Conservation (phyloP, 2,888 invertebrate genomes). For the Mesorhabditis spiculigera region DNA sequence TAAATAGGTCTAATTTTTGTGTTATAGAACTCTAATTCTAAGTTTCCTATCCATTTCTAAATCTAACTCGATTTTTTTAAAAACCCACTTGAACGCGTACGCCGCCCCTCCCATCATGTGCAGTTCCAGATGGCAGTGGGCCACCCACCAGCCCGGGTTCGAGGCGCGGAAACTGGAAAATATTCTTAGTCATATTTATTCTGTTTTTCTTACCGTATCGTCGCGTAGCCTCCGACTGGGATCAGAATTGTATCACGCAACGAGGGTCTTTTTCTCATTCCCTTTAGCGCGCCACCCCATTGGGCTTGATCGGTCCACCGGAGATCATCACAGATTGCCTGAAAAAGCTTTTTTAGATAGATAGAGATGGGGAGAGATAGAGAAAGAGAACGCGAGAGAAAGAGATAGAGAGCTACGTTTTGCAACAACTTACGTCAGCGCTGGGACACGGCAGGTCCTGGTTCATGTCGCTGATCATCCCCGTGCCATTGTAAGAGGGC, state of each 20-base stretch:
- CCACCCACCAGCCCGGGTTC: slow-evolving; percentile 58
- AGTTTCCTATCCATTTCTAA: too few species aligned
- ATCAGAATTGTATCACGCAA: slow-evolving; percentile 51
- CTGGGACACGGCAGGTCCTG: slow-evolving; percentile 34
- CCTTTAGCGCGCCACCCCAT: not conserved
- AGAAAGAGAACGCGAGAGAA: not conserved
- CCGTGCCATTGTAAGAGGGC: slow-evolving; percentile 37
- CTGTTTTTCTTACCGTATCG: slow-evolving; percentile 35
- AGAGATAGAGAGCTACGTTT: not conserved
- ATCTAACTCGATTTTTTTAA: too few species aligned
- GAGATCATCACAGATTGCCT: slow-evolving; percentile 17
- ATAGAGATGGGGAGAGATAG: not conserved
- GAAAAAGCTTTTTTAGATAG: not conserved
- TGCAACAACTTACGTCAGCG: slow-evolving; percentile 16
- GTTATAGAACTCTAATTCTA: too few species aligned
- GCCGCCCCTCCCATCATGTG: slow-evolving; percentile 58
- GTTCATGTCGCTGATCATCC: slow-evolving; percentile 43
- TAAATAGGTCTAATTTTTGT: not conserved
- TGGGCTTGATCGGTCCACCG: not conserved
- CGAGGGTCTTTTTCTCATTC: not conserved
- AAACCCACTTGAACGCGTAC: slow-evolving; percentile 36
- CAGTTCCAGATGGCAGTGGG: slow-evolving; percentile 53
- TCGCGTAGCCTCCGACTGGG: slow-evolving; percentile 58
- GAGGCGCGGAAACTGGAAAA: slow-evolving; percentile 51
- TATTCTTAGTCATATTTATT: not conserved